Conservation (phyloP, 2,888 invertebrate genomes). For the Philaethria dido region DNA sequence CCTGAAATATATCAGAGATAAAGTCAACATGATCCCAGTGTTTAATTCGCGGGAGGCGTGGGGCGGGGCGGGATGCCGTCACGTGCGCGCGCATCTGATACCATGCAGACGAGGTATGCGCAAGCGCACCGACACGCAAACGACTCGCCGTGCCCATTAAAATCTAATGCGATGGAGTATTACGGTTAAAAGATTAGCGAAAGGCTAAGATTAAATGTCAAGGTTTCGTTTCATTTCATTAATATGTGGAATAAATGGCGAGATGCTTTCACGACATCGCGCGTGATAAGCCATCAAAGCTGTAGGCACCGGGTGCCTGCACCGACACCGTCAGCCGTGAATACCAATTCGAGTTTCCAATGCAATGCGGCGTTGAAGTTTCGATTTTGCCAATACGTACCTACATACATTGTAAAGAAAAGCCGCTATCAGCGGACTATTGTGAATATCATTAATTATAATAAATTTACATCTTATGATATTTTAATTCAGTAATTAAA, state of each 20-base stretch:
- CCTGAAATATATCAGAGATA: slow-evolving; percentile 36
- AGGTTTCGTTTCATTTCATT: slow-evolving; percentile 17
- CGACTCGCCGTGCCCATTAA: slow-evolving; percentile 29
- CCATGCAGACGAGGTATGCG: slow-evolving; percentile 49
- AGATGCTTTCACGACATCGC: slow-evolving; percentile 25
- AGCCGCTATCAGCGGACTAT: slow-evolving; percentile 10
- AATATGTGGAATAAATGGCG: slow-evolving; percentile 27
- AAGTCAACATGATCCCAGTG: slow-evolving; percentile 43
- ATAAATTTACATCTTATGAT: slow-evolving; percentile 19
- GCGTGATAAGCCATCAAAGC: slow-evolving; percentile 28
- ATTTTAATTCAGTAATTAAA: slow-evolving; percentile 9
- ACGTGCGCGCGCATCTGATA: slow-evolving; percentile 75
- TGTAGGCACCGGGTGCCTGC: slow-evolving; percentile 20
- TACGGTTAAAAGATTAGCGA: slow-evolving; percentile 20
- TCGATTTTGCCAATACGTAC: slow-evolving; percentile 16
- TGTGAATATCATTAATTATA: slow-evolving; percentile 17
- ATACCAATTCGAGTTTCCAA: slow-evolving; percentile 25
- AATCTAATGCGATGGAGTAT: slow-evolving; percentile 27
- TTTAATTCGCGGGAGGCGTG: slow-evolving; percentile 45
- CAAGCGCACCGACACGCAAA: slow-evolving; percentile 52
- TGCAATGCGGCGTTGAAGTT: slow-evolving; percentile 11
- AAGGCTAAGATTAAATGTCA: slow-evolving; percentile 23
- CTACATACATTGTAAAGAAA: slow-evolving; percentile 9
- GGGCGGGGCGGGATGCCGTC: slow-evolving; percentile 61
- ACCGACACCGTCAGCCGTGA: slow-evolving; percentile 18